Base-by-base conservation (phyloP, 2,888 invertebrate species). In the Drepana falcataria region DNA sequence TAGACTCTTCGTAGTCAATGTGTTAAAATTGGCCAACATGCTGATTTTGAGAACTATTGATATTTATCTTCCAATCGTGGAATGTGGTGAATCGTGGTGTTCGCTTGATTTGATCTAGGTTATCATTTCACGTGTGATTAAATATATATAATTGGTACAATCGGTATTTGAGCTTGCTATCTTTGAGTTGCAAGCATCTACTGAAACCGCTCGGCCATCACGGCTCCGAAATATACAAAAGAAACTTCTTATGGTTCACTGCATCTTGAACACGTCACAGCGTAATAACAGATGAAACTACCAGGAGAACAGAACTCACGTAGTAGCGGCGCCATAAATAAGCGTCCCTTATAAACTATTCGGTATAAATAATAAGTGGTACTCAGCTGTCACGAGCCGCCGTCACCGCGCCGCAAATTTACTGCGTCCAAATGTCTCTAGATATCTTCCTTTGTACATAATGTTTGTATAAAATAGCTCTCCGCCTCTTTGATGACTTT, bases 311-410 rank as follows among this genome's bases (percentile, higher is more conserved):
- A 21, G 48, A 7, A 35, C 6, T 37, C 3, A 7, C 7, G 41
- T 57, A 54, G 61, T 60, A 63, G 57, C 7, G 58, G 54, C 44
- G n/a, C 41, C 53, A 55, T 59, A 61, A 66, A 63, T 56, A 59
- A 55, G 21, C 51, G 2, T 48, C 55, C 54, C 47, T 54, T 58
- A 58, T 60, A 57, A 65, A 66, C 64, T 66, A 65, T 60, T 58
- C 64, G 55, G 55, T 66, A 60, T 65, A 66, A 65, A 66, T 65
- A 65, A 65, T 66, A 65, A 61, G 54, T 53, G 40, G 53, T 47
- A 51, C 57, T 55, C 53, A 44, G 40, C 48, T 51, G 56, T 53
- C 57, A 58, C 64, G 64, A 59, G 58, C 64, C 61, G 65, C 53
- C 57, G 60, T 54, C 44, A 44, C 44, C 53, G 55, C 51, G 48